These are phyloP conservation scores for Psettodes erumei DNA, from an alignment of 2,113 vertebrate species.

Conservation along the genomic window DNA sequence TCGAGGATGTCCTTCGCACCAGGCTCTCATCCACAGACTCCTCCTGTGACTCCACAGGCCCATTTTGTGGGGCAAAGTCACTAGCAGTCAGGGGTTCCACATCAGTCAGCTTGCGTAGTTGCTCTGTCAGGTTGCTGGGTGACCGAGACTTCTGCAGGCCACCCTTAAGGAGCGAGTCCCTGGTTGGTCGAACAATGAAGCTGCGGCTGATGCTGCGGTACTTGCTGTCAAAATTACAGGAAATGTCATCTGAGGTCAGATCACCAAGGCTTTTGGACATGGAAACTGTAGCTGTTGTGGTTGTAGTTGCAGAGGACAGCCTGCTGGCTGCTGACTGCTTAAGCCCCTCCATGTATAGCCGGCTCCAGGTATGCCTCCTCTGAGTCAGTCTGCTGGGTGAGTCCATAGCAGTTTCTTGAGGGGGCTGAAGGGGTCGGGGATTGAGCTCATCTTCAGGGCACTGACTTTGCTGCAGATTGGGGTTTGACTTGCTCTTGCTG, in stretches of 20 bases:
- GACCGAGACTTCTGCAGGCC: conserved; percentile 17
- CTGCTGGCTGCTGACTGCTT: conserved; percentile 79
- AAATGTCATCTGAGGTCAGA: conserved; percentile 92
- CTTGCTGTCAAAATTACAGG: conserved; percentile 87
- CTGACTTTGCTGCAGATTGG: conserved; percentile 83
- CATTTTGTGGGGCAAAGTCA: conserved; percentile 82
- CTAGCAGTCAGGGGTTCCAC: conserved; percentile 86
- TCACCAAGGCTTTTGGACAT: conserved; percentile 97
- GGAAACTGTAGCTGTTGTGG: conserved; percentile 47
- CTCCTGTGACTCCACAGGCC: conserved; percentile 38
- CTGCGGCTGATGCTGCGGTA: conserved; percentile 90
- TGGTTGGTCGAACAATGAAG: conserved; percentile 83
- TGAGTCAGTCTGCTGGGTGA: conserved; percentile 69
- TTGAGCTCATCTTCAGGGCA: conserved; percentile 69
- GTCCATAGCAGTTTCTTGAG: conserved; percentile 50
- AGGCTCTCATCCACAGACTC: conserved; percentile 68
- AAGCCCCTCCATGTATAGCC: conserved; percentile 88
- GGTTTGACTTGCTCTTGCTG: conserved; percentile 93
- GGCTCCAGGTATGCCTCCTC: conserved; percentile 87
- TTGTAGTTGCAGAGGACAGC: conserved; percentile 42
- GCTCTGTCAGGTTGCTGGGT: conserved; percentile 85
- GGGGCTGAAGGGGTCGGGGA: conserved; percentile 76
- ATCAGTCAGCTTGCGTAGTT: conserved; percentile 87
- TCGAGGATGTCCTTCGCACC: conserved; percentile 88
- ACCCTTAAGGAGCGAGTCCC: conserved; percentile 77